A percentile compares a stretch with the other conserved stretches of the same genome.
phyloP scores from a whole-genome alignment of 2,113 vertebrate genomes.

The Ammodramus savannarum region DNA sequence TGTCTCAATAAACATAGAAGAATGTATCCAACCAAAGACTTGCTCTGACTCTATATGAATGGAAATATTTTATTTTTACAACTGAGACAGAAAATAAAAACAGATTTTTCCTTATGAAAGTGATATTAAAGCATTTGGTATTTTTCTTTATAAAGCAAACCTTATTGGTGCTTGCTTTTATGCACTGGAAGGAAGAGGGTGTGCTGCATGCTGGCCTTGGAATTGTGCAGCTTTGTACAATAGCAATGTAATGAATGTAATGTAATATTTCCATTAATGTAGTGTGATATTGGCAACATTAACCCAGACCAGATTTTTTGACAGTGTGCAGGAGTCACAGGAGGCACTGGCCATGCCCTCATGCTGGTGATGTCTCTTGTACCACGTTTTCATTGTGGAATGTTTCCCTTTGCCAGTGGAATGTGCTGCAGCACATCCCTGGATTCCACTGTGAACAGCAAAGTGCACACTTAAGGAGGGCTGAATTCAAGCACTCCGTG shows the following conservation, averaged over 20 bases:
- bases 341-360: neutral
- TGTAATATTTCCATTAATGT: neutral
- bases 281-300: neutral
- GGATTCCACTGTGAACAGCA: too few species aligned
- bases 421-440: neutral
- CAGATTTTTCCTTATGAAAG: neutral
- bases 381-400: neutral
- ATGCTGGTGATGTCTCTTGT: neutral
- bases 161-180: neutral
- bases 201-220: neutral
- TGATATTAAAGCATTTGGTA: neutral
- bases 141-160: neutral
- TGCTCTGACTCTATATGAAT: neutral
- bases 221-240: neutral
- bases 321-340: neutral
- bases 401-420: neutral
- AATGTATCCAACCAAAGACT: neutral
- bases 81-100: neutral
- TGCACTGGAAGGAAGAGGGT: neutral
- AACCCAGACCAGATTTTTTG: neutral
- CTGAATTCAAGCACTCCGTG: neutral
- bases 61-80: slow-evolving; percentile 12
- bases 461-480: neutral
- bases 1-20: neutral
- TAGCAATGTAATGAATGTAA: neutral